Conservation (phyloP, 2,113 vertebrate species). For the Chionomys nivalis region DNA sequence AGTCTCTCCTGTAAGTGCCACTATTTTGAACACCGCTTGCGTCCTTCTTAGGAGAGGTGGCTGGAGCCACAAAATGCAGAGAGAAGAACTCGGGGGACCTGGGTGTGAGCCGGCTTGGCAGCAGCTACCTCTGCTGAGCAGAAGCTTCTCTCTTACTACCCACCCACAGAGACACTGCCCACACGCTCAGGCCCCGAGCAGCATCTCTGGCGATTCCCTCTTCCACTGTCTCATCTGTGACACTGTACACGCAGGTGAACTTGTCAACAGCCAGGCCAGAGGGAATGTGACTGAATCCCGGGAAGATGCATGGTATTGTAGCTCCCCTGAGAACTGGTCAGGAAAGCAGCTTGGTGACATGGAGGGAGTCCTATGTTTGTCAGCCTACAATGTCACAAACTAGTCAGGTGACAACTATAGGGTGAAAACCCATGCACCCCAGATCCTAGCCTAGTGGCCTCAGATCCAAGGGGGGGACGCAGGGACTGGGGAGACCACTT, state of each 20-base stretch:
- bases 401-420: accelerated
- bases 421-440: not conserved
- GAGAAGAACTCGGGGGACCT: not conserved
- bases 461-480: not conserved
- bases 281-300: no score
- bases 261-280: not conserved
- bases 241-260: not conserved
- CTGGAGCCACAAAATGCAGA: not conserved
- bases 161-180: not conserved
- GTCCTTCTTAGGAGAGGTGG: not conserved
- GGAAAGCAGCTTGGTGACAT: not conserved
- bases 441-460: not conserved
- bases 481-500: not conserved
- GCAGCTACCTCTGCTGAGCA: not conserved
- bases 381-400: not conserved
- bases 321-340: not conserved
- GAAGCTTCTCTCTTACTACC: not conserved
- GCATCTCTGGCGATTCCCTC: not conserved
- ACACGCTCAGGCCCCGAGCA: not conserved
- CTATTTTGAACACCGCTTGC: not conserved
- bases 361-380: not conserved
- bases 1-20: not conserved
- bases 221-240: not conserved
- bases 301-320: not conserved
- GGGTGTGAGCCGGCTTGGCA: not conserved